These are phyloP conservation scores for Bradynema listronoti DNA, from an alignment of 1,140 invertebrate species.

Conservation along the genomic window DNA sequence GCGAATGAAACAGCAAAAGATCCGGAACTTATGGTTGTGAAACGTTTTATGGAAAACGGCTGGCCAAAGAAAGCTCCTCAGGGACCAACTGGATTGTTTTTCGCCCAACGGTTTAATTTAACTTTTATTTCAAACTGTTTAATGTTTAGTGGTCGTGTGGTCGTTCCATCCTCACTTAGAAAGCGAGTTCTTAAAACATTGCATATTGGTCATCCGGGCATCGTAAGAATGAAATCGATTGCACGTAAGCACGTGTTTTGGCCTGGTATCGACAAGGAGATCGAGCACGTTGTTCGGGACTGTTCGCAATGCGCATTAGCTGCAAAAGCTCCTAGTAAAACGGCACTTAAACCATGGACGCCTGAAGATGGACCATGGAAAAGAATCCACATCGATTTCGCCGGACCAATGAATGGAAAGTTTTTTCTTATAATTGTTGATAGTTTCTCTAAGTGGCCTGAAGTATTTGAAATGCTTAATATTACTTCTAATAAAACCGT, in stretches of 20 bases:
- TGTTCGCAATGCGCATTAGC: conserved; percentile 1
- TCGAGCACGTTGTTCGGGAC: conserved; percentile 8
- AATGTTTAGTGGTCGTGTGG: conserved; percentile 53
- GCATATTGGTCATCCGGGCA: conserved; percentile 61
- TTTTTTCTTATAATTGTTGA: no score
- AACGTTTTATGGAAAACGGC: background rate
- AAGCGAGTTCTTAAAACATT: conserved; percentile 58
- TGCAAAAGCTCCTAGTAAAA: conserved; percentile 11
- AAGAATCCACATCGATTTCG: conserved; percentile 17
- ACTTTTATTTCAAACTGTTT: conserved; percentile 3
- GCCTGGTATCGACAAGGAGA: conserved; percentile 17
- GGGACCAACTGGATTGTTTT: background rate
- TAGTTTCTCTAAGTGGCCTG: no score
- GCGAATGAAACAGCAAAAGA: background rate
- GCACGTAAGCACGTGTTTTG: conserved; percentile 52
- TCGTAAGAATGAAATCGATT: conserved; percentile 62
- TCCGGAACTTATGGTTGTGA: background rate
- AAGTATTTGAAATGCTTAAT: no score
- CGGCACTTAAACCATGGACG: conserved; percentile 11
- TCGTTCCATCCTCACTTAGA: conserved; percentile 59
- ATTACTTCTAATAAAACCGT: no score
- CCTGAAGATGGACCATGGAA: conserved; percentile 6
- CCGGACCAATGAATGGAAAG: no score
- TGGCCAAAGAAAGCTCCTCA: background rate
- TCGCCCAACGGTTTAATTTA: background rate